Conservation (phyloP, 2,888 invertebrate genomes). For the Macrosoma leucophasiata region DNA sequence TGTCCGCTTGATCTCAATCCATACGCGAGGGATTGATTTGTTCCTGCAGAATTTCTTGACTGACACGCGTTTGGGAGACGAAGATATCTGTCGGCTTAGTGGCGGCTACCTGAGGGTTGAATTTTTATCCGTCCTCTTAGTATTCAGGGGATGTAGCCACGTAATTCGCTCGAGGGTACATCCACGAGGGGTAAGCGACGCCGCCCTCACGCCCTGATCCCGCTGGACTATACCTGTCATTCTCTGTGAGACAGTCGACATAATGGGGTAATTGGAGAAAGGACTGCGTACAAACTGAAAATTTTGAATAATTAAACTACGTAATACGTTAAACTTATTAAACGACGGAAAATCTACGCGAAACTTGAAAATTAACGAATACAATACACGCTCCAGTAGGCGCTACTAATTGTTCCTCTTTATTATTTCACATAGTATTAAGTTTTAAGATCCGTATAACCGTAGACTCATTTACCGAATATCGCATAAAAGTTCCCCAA, state of each 20-base stretch:
- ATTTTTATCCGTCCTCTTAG: conserved; percentile 63
- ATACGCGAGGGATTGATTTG: conserved; percentile 58
- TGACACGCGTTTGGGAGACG: conserved; percentile 42
- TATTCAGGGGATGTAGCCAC: conserved; percentile 60
- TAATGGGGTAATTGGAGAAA: conserved; percentile 26
- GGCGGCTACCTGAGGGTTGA: conserved; percentile 60
- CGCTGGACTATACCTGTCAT: conserved; percentile 40
- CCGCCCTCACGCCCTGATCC: conserved; percentile 43
- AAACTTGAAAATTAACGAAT: too few species aligned
- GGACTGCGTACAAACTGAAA: conserved; percentile 18
- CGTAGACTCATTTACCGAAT: conserved; percentile 30
- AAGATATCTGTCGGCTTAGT: conserved; percentile 64
- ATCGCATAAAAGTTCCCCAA: conserved; percentile 31
- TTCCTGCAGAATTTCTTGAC: conserved; percentile 52
- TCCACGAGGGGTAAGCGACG: conserved; percentile 49
- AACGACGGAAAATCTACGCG: too few species aligned
- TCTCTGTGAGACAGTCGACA: conserved; percentile 41
- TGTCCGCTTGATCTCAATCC: conserved; percentile 48
- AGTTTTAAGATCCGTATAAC: conserved; percentile 7
- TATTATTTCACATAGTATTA: too few species aligned
- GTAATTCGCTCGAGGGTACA: conserved; percentile 61
- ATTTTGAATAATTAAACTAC: conserved; percentile 10
- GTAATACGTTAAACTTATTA: too few species aligned
- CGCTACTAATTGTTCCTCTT: too few species aligned
- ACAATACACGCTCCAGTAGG: too few species aligned